A percentile compares a stretch with the other conserved stretches of the same genome.
Evolutionary conservation across 2,797 vertebrate species (phyloP).

Genomic region (Eidolon dupreanum): DNA sequence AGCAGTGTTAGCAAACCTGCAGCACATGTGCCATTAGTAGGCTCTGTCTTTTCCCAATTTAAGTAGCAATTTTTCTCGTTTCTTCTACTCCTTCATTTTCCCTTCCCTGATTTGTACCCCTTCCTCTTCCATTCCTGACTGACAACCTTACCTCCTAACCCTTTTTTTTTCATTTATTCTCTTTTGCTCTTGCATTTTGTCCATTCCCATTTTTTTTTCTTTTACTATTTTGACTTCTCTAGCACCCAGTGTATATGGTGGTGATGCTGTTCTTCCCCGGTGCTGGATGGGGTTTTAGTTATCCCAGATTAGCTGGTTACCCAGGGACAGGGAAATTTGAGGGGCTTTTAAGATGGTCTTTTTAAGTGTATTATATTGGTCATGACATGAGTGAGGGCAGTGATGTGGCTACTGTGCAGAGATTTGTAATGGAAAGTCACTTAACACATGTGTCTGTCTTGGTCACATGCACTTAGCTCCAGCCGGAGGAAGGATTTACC

Average conservation of each 20-base stretch:
- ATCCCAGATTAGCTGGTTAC: neutral
- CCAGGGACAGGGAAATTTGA: neutral
- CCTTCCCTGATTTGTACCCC: neutral
- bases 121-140: neutral
- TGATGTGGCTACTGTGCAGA: neutral
- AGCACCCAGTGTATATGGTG: too few relatives aligned
- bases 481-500: neutral
- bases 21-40: neutral
- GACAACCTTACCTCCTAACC: neutral
- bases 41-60: neutral
- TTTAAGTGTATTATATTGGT: neutral
- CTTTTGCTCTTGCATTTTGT: fast-evolving
- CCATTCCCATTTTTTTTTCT: neutral
- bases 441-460: neutral
- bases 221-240: neutral
- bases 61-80: neutral
- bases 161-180: neutral
- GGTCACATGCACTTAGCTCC: neutral
- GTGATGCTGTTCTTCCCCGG: neutral
- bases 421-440: neutral
- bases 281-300: neutral
- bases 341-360: neutral
- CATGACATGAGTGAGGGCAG: neutral
- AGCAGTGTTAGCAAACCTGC: neutral
- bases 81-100: neutral